Conservation (phyloP, 2,888 invertebrate species). For the Adineta ricciae region DNA sequence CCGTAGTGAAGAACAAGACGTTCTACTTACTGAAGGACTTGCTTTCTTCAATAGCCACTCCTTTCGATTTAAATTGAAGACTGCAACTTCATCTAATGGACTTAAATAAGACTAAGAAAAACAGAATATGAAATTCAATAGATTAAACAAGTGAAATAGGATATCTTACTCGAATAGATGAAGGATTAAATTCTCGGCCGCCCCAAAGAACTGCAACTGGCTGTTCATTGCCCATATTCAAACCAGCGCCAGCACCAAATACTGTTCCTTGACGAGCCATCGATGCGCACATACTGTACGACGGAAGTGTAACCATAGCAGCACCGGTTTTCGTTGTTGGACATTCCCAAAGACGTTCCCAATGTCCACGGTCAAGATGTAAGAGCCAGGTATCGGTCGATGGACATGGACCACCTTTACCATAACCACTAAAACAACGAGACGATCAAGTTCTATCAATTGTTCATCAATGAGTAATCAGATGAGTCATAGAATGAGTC, state of each 20-base stretch:
- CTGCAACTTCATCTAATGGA: not conserved
- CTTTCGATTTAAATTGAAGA: slow-evolving; percentile 2
- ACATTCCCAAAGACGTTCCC: slow-evolving; percentile 16
- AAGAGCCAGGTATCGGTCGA: not conserved
- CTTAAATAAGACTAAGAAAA: not conserved
- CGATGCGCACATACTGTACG: not conserved
- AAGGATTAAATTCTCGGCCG: not conserved
- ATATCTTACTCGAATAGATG: not conserved
- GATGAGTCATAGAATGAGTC: not conserved
- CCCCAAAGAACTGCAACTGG: slow-evolving; percentile 4
- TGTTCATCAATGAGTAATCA: not conserved
- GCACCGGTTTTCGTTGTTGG: slow-evolving; percentile 6
- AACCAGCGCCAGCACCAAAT: too few relatives aligned
- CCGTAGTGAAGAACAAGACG: not conserved
- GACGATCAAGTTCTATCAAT: not conserved
- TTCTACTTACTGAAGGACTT: not conserved
- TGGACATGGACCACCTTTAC: slow-evolving; percentile 18
- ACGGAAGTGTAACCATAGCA: slow-evolving; percentile 10
- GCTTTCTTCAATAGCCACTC: not conserved
- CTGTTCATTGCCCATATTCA: not conserved
- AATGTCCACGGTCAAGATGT: not conserved
- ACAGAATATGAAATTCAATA: not conserved
- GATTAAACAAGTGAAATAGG: not conserved
- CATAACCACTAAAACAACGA: not conserved
- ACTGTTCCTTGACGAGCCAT: not conserved